phyloP scores from a whole-genome alignment of 2,888 invertebrate species.

The Microdon myrmicae region DNA sequence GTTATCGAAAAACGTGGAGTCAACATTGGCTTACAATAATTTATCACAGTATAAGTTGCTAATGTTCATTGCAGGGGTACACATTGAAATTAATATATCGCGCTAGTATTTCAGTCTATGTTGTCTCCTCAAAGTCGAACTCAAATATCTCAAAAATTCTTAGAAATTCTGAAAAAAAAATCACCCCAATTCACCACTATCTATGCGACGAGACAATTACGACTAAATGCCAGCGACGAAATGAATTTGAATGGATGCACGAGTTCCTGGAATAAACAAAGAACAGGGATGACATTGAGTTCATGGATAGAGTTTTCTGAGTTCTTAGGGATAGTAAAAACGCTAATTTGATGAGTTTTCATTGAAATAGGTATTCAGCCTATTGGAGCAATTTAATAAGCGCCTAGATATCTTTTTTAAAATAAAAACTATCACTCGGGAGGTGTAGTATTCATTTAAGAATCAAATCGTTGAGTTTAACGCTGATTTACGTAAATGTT shows the following conservation, averaged over 20 bases:
- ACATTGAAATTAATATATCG: not conserved
- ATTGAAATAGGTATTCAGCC: too few species aligned
- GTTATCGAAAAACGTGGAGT: constrained; percentile 5
- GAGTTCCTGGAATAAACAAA: constrained; percentile 21
- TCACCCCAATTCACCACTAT: constrained; percentile 4
- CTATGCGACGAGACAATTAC: constrained; percentile 26
- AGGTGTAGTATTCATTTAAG: too few species aligned
- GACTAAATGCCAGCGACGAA: constrained; percentile 29
- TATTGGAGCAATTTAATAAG: too few species aligned
- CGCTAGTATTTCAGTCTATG: not conserved
- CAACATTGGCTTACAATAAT: constrained; percentile 4
- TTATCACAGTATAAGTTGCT: not conserved
- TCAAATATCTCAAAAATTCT: too few species aligned
- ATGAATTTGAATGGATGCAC: constrained; percentile 15
- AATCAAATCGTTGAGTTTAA: too few species aligned
- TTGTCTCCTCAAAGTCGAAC: not conserved
- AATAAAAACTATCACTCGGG: too few species aligned
- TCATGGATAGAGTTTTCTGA: not conserved
- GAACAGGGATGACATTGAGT: constrained; percentile 8
- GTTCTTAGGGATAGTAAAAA: too few species aligned
- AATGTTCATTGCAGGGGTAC: not conserved
- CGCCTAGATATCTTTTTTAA: too few species aligned
- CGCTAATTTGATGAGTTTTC: too few species aligned
- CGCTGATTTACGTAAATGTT: too few species aligned
- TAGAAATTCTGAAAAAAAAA: too few species aligned